Conservation (phyloP, 2,888 invertebrate genomes). For the Ichneumoninae sp. region DNA sequence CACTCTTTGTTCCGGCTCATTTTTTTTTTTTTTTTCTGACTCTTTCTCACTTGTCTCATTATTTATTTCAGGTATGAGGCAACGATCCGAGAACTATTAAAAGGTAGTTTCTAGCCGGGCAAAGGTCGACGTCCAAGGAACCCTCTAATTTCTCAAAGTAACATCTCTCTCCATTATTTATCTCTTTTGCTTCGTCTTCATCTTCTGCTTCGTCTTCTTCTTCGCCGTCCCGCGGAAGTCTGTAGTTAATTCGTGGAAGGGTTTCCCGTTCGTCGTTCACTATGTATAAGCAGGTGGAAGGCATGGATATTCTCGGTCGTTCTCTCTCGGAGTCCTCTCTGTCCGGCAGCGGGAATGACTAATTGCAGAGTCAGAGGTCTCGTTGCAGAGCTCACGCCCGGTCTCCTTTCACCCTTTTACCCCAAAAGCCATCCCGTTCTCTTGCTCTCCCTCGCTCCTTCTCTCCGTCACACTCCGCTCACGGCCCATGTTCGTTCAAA, state of each 20-base stretch:
- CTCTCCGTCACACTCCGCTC: constrained; percentile 23
- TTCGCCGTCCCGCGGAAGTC: constrained; percentile 44
- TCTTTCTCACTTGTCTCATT: background rate
- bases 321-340: constrained; percentile 42
- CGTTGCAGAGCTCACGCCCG: constrained; percentile 56
- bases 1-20: background rate
- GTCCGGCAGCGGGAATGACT: constrained; percentile 62
- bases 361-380: constrained; percentile 65
- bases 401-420: constrained; percentile 62
- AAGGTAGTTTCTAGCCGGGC: constrained; percentile 9
- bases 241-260: constrained; percentile 60
- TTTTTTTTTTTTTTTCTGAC: background rate
- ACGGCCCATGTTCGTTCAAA: constrained; percentile 54
- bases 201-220: constrained; percentile 1
- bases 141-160: constrained; percentile 63
- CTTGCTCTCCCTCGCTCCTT: background rate
- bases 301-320: constrained; percentile 22
- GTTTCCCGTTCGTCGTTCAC: constrained; percentile 46
- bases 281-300: constrained; percentile 22
- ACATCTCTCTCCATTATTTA: constrained; percentile 57
- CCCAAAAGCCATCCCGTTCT: background rate
- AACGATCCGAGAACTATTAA: constrained; percentile 41
- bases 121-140: constrained; percentile 30
- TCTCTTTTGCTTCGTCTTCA: constrained; percentile 33
- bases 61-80: constrained; percentile 12